Evolutionary conservation across 2,888 invertebrate species (phyloP).

Genomic region (Gymnoscelis rufifasciata): DNA sequence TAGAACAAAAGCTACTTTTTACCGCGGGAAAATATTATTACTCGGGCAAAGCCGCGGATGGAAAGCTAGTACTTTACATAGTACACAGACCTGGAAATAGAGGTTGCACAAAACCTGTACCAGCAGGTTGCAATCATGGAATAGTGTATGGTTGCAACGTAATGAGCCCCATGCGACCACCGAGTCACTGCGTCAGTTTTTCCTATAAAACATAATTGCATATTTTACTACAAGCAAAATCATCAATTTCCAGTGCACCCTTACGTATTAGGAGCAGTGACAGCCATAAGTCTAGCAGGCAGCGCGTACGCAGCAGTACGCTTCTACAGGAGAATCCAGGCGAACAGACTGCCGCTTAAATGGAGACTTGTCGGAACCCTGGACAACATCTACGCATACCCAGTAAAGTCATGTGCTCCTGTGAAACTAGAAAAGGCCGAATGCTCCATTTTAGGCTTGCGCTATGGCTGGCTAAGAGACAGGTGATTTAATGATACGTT

Average conservation of each 20-base stretch:
- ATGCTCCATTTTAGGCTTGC: constrained; percentile 75
- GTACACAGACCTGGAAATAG: too few relatives aligned
- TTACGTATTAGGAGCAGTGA: constrained; percentile 43
- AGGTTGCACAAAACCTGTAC: too few relatives aligned
- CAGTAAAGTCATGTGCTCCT: constrained; percentile 80
- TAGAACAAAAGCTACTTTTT: too few relatives aligned
- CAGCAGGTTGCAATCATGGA: too few relatives aligned
- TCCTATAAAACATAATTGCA: too few relatives aligned
- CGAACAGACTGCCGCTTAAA: constrained; percentile 55
- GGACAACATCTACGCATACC: constrained; percentile 74
- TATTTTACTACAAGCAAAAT: too few relatives aligned
- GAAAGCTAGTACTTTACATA: too few relatives aligned
- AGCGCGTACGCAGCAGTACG: constrained; percentile 53
- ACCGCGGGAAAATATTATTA: too few relatives aligned
- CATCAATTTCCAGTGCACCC: constrained; percentile 20
- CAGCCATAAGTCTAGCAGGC: constrained; percentile 51
- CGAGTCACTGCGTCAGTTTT: too few relatives aligned
- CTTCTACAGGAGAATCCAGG: constrained; percentile 38
- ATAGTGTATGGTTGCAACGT: too few relatives aligned
- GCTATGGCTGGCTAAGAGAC: constrained; percentile 76
- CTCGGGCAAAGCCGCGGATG: too few relatives aligned
- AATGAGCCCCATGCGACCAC: too few relatives aligned
- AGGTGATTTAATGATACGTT: constrained; percentile 40
- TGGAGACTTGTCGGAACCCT: constrained; percentile 81
- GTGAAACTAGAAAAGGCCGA: constrained; percentile 69